Evolutionary conservation across 2,888 invertebrate species (phyloP).

Genomic region (Cantharis nigra): DNA sequence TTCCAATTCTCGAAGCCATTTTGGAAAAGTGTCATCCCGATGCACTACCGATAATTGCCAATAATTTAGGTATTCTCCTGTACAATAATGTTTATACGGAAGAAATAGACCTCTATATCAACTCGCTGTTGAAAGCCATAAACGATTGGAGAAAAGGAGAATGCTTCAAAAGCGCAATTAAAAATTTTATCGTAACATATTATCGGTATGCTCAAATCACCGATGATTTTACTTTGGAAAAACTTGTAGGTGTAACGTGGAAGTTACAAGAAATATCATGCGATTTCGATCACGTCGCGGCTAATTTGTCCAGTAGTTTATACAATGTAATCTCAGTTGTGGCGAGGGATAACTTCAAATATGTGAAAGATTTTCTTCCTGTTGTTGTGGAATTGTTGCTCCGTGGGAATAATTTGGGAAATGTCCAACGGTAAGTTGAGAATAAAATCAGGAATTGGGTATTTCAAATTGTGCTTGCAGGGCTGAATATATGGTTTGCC

Average conservation of each 20-base stretch:
- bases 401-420: slow-evolving; percentile 58
- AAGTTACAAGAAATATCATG: slow-evolving; percentile 17
- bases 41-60: slow-evolving; percentile 30
- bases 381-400: slow-evolving; percentile 58
- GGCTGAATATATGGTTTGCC: slow-evolving; percentile 43
- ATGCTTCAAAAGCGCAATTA: slow-evolving; percentile 12
- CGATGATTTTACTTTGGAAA: neutral
- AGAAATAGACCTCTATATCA: slow-evolving; percentile 3
- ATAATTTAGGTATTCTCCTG: slow-evolving; percentile 17
- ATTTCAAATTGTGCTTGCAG: slow-evolving; percentile 35
- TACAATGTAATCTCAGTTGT: neutral
- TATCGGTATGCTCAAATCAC: neutral
- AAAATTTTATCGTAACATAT: slow-evolving; percentile 5
- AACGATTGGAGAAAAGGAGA: slow-evolving; percentile 14
- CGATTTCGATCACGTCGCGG: slow-evolving; percentile 18
- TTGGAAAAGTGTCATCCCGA: slow-evolving; percentile 33
- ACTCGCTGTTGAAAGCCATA: slow-evolving; percentile 6
- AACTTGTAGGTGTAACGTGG: neutral
- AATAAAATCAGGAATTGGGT: slow-evolving; percentile 1
- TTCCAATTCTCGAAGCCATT: slow-evolving; percentile 28
- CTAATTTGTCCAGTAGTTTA: slow-evolving; percentile 15
- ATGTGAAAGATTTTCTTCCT: slow-evolving; percentile 43
- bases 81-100: neutral
- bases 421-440: slow-evolving; percentile 60
- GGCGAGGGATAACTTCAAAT: neutral